Base-by-base conservation (phyloP, 2,888 invertebrate genomes). In the Crocallis elinguaria region DNA sequence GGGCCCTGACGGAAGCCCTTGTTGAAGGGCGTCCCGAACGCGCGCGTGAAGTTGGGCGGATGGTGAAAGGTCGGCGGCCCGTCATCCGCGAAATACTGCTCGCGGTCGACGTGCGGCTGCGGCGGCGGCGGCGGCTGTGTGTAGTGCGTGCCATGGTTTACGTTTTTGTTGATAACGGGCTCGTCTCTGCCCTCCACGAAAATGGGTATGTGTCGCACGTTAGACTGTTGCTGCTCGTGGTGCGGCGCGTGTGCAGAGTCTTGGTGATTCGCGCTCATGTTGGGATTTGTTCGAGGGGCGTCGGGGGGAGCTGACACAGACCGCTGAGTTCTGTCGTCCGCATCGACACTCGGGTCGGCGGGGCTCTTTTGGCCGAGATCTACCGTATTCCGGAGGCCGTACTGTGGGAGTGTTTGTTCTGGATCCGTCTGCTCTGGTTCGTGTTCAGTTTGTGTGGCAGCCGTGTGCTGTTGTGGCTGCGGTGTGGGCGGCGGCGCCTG, bases 141-240 rank as follows among this genome's bases (percentile, higher is more conserved):
- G 63, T 77, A 76, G 66, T 84, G 74, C 60, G 83, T 62, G 62
- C 84, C 77, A 64, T 82, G 84, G 41, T 89, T 92, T n/a, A 80
- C 82, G 54, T 92, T 89, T 73, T 93, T 94, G 57, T 95, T 94
- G 49, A 95, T 91, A 11, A 96, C 93, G 0, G 96, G 96, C 72
- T 95, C 95, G 68, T 96, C 95, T 44, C 97, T 92, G 5, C 97
- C 97, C 83, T 98, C 97, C 0, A 97, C 96, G 74, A 96, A 95
- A 60, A 97, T 97, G 14, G 97, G 97, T 82, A 97, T 97, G 72
- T 96, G 95, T 57, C 97, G 93, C 38, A 96, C 95, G 67, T 93
- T 94, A 33, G 93, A 86, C 61, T 86, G n/a, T n/a, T n/a, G 78
- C 41, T 81, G 76, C 59, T 80, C 77, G 38, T 67, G 55, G 32